Percentiles rank a stretch among this genome's conserved stretches.
Conservation (phyloP, 2,113 vertebrate genomes). For the Perccottus glenii region DNA sequence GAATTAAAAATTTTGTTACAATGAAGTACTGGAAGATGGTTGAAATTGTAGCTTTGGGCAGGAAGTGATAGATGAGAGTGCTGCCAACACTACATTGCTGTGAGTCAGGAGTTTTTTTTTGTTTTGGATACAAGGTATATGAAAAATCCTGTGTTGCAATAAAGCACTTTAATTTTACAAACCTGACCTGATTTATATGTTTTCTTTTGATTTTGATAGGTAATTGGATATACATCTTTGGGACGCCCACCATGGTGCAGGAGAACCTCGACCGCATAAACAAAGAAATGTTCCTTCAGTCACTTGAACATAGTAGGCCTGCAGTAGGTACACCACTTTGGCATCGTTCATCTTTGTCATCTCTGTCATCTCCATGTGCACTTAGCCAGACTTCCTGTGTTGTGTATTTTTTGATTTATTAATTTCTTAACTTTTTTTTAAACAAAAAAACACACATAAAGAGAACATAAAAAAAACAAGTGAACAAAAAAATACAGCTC, state of each 20-base stretch:
- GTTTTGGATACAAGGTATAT: neutral
- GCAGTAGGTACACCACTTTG: constrained; percentile 57
- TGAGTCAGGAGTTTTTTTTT: constrained; percentile 22
- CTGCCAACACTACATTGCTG: constrained; percentile 23
- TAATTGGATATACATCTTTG: constrained; percentile 27
- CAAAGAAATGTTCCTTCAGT: constrained; percentile 35
- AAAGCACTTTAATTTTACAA: neutral
- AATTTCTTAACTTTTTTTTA: no score
- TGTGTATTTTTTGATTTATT: constrained; percentile 25
- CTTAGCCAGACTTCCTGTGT: constrained; percentile 47
- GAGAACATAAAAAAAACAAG: no score
- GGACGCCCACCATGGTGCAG: constrained; percentile 54
- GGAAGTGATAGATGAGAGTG: constrained; percentile 36
- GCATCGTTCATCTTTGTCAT: constrained; percentile 15
- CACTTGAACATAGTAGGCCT: constrained; percentile 50
- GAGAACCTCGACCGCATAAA: constrained; percentile 44
- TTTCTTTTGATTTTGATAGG: constrained; percentile 22
- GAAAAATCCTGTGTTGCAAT: constrained; percentile 2
- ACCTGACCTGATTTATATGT: neutral
- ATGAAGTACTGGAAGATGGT: constrained; percentile 22
- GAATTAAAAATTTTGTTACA: constrained; percentile 30
- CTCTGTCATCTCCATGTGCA: constrained; percentile 38
- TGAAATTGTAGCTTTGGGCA: constrained; percentile 54
- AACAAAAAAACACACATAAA: no score
- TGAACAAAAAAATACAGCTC: no score